phyloP scores from a whole-genome alignment of 2,888 invertebrate genomes.

The Drosophila limbata region DNA sequence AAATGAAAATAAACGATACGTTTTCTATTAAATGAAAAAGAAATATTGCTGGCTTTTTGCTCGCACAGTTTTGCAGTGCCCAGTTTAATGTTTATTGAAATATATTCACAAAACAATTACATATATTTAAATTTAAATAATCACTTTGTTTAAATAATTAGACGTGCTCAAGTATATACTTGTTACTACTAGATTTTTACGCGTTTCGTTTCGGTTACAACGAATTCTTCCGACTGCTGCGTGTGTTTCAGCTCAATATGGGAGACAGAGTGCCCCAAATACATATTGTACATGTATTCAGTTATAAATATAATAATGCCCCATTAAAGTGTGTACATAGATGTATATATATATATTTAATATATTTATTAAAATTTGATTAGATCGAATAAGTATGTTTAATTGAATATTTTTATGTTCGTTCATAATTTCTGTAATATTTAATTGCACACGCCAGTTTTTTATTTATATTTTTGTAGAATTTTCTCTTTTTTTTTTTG shows the following conservation, averaged over 20 bases:
- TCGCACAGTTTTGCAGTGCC: conserved; percentile 60
- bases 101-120: conserved; percentile 68
- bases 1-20: conserved; percentile 24
- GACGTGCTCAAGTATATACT: conserved; percentile 13
- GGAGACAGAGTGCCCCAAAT: conserved; percentile 43
- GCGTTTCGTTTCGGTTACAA: conserved; percentile 47
- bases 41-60: conserved; percentile 22
- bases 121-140: conserved; percentile 63
- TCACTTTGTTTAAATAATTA: conserved; percentile 63
- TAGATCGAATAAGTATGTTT: conserved; percentile 65
- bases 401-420: conserved; percentile 48
- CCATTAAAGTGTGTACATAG: conserved; percentile 63
- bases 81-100: conserved; percentile 64
- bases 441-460: conserved; percentile 58
- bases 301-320: conserved; percentile 49
- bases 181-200: conserved; percentile 24
- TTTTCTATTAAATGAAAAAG: conserved; percentile 19
- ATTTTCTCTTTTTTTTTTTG: conserved; percentile 35
- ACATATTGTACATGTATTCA: conserved; percentile 27
- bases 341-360: conserved; percentile 18
- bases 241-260: conserved; percentile 18
- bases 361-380: conserved; percentile 55
- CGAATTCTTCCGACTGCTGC: conserved; percentile 44
- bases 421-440: conserved; percentile 47
- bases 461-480: conserved; percentile 19